Conservation (phyloP, 2,113 vertebrate species). For the Deroptyus accipitrinus region DNA sequence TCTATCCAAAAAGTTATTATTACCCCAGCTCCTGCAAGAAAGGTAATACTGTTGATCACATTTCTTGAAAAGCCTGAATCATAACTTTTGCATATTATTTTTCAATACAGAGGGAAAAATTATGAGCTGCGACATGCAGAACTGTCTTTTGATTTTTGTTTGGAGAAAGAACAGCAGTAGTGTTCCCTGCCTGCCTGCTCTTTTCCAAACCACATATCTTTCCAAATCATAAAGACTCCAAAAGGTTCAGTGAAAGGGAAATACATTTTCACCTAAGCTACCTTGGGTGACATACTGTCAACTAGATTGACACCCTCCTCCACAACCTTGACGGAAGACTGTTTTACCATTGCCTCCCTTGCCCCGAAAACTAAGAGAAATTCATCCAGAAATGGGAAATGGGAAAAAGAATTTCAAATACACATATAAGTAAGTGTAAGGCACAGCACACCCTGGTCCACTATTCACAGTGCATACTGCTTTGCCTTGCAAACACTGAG, state of each 20-base stretch:
- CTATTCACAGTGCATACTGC: not conserved
- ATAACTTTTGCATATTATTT: not conserved
- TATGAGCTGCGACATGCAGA: rapidly evolving
- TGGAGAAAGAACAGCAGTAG: not conserved
- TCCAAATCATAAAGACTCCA: not conserved
- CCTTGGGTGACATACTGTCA: not conserved
- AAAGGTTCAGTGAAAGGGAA: not conserved
- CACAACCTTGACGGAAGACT: not conserved
- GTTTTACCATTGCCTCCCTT: not conserved
- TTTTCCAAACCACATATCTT: not conserved
- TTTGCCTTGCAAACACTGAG: not conserved
- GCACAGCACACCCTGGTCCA: not conserved
- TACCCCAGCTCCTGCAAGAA: not conserved
- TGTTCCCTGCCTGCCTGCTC: not conserved
- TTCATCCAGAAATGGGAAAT: not conserved
- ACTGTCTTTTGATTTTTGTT: not conserved
- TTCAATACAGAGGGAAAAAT: not conserved
- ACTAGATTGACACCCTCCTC: not conserved
- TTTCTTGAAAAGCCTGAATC: not conserved
- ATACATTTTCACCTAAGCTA: not conserved
- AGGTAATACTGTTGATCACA: not conserved
- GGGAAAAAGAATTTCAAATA: not conserved
- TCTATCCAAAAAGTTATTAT: not conserved
- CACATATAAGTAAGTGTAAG: not conserved
- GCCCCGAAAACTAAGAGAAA: not conserved